phyloP scores from a whole-genome alignment of 2,797 vertebrate genomes.

The Ptychobarbus kaznakovi region DNA sequence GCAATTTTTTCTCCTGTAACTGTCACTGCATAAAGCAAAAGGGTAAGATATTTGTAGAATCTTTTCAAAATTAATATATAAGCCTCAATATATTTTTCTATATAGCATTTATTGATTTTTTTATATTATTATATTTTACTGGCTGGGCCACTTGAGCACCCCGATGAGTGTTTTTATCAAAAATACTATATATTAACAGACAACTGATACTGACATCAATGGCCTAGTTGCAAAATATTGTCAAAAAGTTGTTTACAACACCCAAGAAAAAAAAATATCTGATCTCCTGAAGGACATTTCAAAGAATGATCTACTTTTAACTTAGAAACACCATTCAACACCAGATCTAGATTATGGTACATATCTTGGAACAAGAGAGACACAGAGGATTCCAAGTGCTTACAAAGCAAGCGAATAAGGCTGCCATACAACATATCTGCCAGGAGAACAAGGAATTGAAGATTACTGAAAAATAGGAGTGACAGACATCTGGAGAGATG shows the following conservation, averaged over 20 bases:
- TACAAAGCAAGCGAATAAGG: conserved; percentile 25
- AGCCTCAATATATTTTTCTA: not conserved
- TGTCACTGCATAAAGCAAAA: not conserved
- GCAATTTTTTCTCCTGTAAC: not conserved
- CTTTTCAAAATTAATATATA: too few species aligned
- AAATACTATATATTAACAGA: not conserved
- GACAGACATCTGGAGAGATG: conserved; percentile 29
- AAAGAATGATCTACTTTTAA: not conserved
- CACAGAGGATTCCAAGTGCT: conserved; percentile 13
- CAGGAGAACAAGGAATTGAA: conserved; percentile 12
- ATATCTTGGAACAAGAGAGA: not conserved
- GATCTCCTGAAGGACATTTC: not conserved
- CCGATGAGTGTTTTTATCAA: not conserved
- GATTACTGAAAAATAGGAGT: conserved; percentile 28
- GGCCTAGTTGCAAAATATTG: not conserved
- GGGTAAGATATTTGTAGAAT: not conserved
- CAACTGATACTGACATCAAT: not conserved
- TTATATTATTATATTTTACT: not conserved
- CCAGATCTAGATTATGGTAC: conserved; percentile 29
- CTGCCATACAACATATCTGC: conserved; percentile 33
- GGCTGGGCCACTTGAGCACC: not conserved
- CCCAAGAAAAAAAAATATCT: not conserved
- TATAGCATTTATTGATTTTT: not conserved
- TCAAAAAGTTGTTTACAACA: not conserved
- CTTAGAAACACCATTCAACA: not conserved